Percentiles rank a stretch among this genome's conserved stretches.
Conservation (phyloP, 1,140 invertebrate species). For the Lethrus apterus region DNA sequence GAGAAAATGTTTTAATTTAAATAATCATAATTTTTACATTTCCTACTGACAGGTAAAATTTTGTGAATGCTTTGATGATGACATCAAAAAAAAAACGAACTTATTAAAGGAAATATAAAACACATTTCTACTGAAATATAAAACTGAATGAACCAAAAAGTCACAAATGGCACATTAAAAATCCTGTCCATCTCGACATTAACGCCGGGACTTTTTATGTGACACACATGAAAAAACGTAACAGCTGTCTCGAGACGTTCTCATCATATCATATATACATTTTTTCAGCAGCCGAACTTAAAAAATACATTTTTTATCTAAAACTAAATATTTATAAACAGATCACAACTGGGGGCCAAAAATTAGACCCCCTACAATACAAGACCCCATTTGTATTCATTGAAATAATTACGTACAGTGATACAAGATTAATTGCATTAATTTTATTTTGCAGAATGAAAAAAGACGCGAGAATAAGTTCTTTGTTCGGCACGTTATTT, state of each 20-base stretch:
- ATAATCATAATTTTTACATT: too few relatives aligned
- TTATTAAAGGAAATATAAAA: too few relatives aligned
- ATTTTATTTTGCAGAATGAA: slow-evolving; percentile 4
- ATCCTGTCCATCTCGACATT: neutral
- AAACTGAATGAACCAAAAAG: neutral
- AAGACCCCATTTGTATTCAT: slow-evolving; percentile 5
- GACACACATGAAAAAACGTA: slow-evolving; percentile 22
- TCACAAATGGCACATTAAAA: slow-evolving; percentile 12
- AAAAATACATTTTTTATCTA: slow-evolving; percentile 17
- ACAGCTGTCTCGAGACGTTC: slow-evolving; percentile 32
- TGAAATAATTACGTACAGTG: slow-evolving; percentile 1
- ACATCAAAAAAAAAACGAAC: too few relatives aligned
- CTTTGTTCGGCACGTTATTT: slow-evolving; percentile 12
- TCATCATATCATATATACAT: slow-evolving; percentile 33
- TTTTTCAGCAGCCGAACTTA: slow-evolving; percentile 25
- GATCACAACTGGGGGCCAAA: slow-evolving; percentile 24
- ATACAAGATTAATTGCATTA: slow-evolving; percentile 3
- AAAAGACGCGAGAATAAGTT: slow-evolving; percentile 13
- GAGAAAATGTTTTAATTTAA: too few relatives aligned
- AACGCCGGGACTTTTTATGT: slow-evolving; percentile 16
- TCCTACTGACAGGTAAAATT: too few relatives aligned
- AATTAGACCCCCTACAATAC: neutral
- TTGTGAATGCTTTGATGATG: too few relatives aligned
- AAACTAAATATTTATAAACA: slow-evolving; percentile 24
- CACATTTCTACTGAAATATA: too few relatives aligned